These are phyloP conservation scores for Acanthoscelides obtectus DNA, from an alignment of 2,888 invertebrate genomes.

Conservation along the genomic window DNA sequence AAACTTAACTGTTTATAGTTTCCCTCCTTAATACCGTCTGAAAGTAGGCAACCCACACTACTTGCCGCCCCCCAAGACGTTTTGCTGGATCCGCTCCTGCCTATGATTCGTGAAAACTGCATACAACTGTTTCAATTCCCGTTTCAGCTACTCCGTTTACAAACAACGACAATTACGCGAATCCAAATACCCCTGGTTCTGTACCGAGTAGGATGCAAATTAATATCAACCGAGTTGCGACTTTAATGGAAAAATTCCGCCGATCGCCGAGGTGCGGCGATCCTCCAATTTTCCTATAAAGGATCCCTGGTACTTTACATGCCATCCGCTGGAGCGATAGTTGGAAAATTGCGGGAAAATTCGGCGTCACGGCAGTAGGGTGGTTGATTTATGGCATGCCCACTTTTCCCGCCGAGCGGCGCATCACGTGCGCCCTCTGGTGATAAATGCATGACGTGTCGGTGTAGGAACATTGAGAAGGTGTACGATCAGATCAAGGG, in stretches of 20 bases:
- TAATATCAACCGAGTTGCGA: not conserved
- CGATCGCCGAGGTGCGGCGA: not conserved
- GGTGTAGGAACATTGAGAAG: conserved; percentile 26
- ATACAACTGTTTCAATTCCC: too few relatives aligned
- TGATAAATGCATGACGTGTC: conserved; percentile 35
- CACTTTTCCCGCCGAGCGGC: conserved; percentile 28
- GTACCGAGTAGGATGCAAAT: too few relatives aligned
- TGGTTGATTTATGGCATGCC: conserved; percentile 35
- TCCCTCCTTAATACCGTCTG: too few relatives aligned
- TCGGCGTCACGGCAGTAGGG: conserved; percentile 5
- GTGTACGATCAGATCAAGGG: conserved; percentile 5
- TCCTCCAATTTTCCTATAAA: not conserved
- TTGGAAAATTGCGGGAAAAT: not conserved
- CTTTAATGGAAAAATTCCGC: not conserved
- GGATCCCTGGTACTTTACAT: not conserved
- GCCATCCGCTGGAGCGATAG: not conserved
- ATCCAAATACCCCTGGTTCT: too few relatives aligned
- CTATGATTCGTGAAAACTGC: too few relatives aligned
- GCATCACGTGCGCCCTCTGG: conserved; percentile 23
- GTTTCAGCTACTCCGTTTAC: too few relatives aligned
- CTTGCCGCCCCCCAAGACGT: too few relatives aligned
- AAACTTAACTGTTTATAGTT: too few relatives aligned
- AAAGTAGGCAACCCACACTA: too few relatives aligned
- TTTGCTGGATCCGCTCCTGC: too few relatives aligned
- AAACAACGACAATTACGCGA: too few relatives aligned